Evolutionary conservation across 1,140 invertebrate genomes (phyloP), one percentile per base, ranked within the genome.

Genomic region (Penaeus indicus): DNA sequence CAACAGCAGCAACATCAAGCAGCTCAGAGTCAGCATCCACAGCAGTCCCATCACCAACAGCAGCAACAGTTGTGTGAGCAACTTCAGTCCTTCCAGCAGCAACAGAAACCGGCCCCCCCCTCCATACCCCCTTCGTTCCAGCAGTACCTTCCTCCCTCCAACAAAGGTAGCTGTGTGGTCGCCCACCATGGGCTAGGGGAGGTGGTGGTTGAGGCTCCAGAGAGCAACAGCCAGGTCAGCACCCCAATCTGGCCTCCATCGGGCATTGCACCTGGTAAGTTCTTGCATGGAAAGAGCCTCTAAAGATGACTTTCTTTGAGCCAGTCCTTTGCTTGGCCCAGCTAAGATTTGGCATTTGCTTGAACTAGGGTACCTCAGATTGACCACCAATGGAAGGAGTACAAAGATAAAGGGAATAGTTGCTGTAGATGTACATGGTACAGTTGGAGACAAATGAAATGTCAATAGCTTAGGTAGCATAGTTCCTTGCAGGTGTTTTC

Each of bases 201-300:
- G 54, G 42, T 88, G 8, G 86, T 88, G 27, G 69, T 79, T 7
- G 86, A 88, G 54, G 81, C 82, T 21, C 82, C 86, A 32, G 86
- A 88, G 32, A 69, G 67, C 78, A 60, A 84, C 61, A 84, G 67
- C 38, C 86, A 88, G 63, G 86, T 88, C 54, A 84, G 81, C 82
- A 88, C 86, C 1, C 86, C 86, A 63, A 75, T 88, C 13, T 88
- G 86, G 86, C 86, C 86, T 5, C 86, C 86, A 27, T 88, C 86
- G 27, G 86, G 86, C 62, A 88, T 88, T 84, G 86, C 86, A 18
- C 86, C 86, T 84, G 86, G 86, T 88, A 79, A 88, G 69, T 54
- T 54, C 54, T 13, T 16, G 54, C 54, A 13, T 54, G 54, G 54
- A 54, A 54, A 16, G 54, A 16, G 54, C 54, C 54, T 54, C 16